Base-by-base conservation (phyloP, 92 coral and sea anemone species). In the Blastomussa wellsi region DNA sequence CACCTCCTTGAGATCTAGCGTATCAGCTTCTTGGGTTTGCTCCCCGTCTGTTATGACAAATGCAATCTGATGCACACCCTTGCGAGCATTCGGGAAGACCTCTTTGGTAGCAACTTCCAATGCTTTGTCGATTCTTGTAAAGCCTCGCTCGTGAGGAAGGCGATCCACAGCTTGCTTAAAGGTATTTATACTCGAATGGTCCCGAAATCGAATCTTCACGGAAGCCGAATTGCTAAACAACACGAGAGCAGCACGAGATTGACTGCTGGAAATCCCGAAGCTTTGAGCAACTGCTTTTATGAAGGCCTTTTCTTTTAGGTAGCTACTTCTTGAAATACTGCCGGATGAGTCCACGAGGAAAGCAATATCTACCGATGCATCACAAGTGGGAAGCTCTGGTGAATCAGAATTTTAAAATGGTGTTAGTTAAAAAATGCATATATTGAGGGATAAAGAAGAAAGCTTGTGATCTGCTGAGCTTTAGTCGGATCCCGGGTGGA, bases 41-140 rank as follows among this genome's bases (percentile, higher is more conserved):
- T 66, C 62, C 3, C 91, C 94, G 67, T 93, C 97, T 62, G 97
- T 93, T 52, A 93, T 86, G 9, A 93, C 83, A 67, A 93, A 79
- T 32, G 92, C 94, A 13, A 92, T 87, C 38, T 93, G 92, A 12
- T 88, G 87, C 15, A 93, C 88, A 26, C 80, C 93, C 38, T 90
- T 81, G 47, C 97, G 94, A 7, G 94, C 94, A 48, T 52, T 76
- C 13, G 95, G 93, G 39, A 87, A 87, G 73, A 91, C 86, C 15
- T 91, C 83, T 72, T 44, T 41, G 33, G 59, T 64, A 7, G 93
- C 91, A 31, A 87, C 55, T 33, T 86, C 81, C 37, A 95, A 88
- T 1, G 95, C 97, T 72, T 74, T 80, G 79, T 91, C 97, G 38
- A 93, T 91, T 44, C 96, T 86, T 28, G 96, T 86, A 47, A 49